phyloP scores from a whole-genome alignment of 1,140 invertebrate genomes.

The Myzus persicae region DNA sequence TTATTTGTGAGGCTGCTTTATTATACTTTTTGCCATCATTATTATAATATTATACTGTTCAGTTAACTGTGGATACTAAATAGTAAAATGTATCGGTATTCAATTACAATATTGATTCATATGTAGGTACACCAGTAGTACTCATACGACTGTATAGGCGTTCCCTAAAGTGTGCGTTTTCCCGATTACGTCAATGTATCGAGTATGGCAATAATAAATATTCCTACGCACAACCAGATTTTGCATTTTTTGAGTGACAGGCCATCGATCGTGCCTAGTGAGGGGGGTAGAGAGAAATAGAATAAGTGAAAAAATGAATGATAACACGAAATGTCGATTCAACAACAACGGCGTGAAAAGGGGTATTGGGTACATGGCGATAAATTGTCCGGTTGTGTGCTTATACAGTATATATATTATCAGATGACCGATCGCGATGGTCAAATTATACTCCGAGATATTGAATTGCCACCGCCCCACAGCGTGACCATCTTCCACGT shows the following conservation, averaged over 20 bases:
- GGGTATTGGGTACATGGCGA: background rate
- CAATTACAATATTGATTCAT: too few relatives aligned
- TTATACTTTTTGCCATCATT: too few relatives aligned
- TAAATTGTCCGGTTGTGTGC: background rate
- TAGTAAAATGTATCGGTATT: too few relatives aligned
- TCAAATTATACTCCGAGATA: background rate
- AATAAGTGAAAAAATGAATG: background rate
- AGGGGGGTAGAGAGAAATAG: background rate
- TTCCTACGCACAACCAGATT: background rate
- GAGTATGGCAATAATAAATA: background rate
- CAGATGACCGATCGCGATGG: background rate
- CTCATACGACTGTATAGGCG: too few relatives aligned
- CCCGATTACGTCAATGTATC: background rate
- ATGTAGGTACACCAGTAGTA: too few relatives aligned
- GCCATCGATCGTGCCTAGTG: background rate
- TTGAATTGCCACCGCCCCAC: background rate
- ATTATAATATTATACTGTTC: too few relatives aligned
- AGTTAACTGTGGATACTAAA: too few relatives aligned
- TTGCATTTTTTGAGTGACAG: background rate
- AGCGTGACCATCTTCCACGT: background rate
- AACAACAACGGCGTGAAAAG: background rate
- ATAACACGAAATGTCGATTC: background rate
- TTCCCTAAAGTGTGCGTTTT: background rate
- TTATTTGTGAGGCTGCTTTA: too few relatives aligned
- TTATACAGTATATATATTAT: conserved; percentile 21